A percentile compares a stretch with the other conserved stretches of the same genome.
Evolutionary conservation across 2,888 invertebrate genomes (phyloP).

Genomic region (Folsomia candida): DNA sequence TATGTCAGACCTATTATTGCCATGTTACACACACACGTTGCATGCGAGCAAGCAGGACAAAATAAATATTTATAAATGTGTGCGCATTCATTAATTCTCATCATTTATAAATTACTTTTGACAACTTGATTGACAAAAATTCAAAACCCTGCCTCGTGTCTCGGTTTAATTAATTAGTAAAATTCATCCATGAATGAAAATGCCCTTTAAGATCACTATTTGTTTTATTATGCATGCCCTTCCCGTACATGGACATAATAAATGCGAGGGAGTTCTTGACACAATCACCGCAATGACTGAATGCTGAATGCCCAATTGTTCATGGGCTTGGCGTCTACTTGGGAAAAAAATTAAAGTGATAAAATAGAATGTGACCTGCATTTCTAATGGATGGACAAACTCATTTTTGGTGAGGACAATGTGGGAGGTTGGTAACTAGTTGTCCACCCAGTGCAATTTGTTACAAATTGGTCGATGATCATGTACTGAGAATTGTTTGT

Average conservation of each 20-base stretch:
- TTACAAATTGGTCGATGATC: neutral
- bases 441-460: slow-evolving; percentile 10
- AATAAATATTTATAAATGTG: neutral
- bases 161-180: neutral
- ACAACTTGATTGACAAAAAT: neutral
- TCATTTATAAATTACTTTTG: neutral
- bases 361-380: slow-evolving; percentile 16
- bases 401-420: neutral
- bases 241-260: neutral
- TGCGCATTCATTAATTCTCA: neutral
- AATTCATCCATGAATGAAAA: neutral
- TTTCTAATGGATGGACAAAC: slow-evolving; percentile 7
- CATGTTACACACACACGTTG: too few species aligned
- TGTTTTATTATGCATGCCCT: neutral
- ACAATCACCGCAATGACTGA: neutral
- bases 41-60: too few species aligned
- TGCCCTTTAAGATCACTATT: neutral
- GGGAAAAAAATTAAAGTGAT: neutral
- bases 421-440: neutral
- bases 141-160: neutral
- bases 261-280: neutral
- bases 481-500: neutral
- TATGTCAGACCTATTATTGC: too few species aligned
- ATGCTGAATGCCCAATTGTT: too few species aligned
- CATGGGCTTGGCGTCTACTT: neutral